Percentiles rank a stretch among this genome's conserved stretches.
Evolutionary conservation across 2,797 vertebrate genomes (phyloP).

Genomic region (Pangasius djambal): DNA sequence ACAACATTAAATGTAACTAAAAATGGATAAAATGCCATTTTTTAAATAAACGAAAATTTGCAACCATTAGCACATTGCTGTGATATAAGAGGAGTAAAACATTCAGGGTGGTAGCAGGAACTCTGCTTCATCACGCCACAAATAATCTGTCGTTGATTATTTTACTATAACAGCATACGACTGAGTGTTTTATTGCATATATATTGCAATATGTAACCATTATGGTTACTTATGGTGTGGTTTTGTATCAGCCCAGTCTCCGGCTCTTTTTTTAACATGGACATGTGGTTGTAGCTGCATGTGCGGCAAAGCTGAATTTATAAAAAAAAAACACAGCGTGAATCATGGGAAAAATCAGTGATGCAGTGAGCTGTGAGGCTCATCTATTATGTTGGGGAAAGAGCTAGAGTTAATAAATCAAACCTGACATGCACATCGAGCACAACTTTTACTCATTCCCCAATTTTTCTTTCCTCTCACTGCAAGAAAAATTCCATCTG

Average conservation of each 20-base stretch:
- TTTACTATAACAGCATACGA: neutral
- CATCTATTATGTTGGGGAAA: slow-evolving; percentile 68
- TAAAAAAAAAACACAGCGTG: neutral
- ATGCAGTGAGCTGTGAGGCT: slow-evolving; percentile 67
- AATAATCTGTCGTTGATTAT: neutral
- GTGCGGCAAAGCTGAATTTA: slow-evolving; percentile 46
- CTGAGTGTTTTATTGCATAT: neutral
- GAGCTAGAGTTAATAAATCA: slow-evolving; percentile 90
- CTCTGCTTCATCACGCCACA: too few relatives aligned
- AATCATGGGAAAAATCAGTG: slow-evolving; percentile 32
- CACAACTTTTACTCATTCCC: slow-evolving; percentile 78
- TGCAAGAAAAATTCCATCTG: neutral
- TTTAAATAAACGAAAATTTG: too few relatives aligned
- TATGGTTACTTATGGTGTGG: neutral
- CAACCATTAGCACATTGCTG: neutral
- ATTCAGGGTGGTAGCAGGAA: neutral
- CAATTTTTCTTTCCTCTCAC: slow-evolving; percentile 51
- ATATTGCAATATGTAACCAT: neutral
- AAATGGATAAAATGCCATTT: too few relatives aligned
- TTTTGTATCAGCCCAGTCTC: neutral
- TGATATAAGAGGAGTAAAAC: neutral
- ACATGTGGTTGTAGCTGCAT: neutral
- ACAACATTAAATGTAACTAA: too few relatives aligned
- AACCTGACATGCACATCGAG: slow-evolving; percentile 81
- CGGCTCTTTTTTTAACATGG: neutral